Base-by-base conservation (phyloP, 2,797 vertebrate species). In the Acestrorhynchus altus region DNA sequence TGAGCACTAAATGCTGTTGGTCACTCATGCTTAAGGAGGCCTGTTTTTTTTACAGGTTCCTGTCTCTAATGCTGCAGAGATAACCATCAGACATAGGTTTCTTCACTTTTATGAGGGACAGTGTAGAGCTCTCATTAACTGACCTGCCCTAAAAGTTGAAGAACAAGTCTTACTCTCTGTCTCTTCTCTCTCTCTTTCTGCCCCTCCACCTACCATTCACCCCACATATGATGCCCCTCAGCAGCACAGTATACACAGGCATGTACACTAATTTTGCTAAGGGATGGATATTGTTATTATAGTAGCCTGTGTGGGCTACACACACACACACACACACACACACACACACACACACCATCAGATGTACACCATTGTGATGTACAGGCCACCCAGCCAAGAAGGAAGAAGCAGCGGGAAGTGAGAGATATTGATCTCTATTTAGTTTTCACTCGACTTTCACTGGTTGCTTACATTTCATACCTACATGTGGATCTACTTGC, bases 61-160 rank as follows among this genome's bases (percentile, higher is more conserved):
- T 65, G 77, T 72, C 52, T 28, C 10, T 59, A 66, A 56, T 56
- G 39, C n/a, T 42, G 35, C 24, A 52, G 35, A 59, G 52, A 67
- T 42, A 68, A 22, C 10, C 13, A 69, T 63, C 72, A 74, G 64
- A 22, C 63, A 31, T 15, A 18, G 40, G 18, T 47, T 69, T 35
- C 56, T 68, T 68, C 18, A 61, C 24, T 69, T 74, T 73, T 79
- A 74, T 69, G 64, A 79, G n/a, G 31, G 47, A 79, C 77, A 68
- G 42, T 67, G 13, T 9, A 35, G 13, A 20, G 46, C 31, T 9
- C 59, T 63, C 57, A 31, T 63, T 63, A 47, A 63, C 42, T 63
- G 72, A 63, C 72, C 72, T 74, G 52, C n/a, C 22, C 31, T 42
- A 8, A 20, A 69, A 75, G 47, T 22, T 31, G 11, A 35, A 44